phyloP scores from a whole-genome alignment of 2,113 vertebrate genomes.

The Epinephelus cyanopodus region DNA sequence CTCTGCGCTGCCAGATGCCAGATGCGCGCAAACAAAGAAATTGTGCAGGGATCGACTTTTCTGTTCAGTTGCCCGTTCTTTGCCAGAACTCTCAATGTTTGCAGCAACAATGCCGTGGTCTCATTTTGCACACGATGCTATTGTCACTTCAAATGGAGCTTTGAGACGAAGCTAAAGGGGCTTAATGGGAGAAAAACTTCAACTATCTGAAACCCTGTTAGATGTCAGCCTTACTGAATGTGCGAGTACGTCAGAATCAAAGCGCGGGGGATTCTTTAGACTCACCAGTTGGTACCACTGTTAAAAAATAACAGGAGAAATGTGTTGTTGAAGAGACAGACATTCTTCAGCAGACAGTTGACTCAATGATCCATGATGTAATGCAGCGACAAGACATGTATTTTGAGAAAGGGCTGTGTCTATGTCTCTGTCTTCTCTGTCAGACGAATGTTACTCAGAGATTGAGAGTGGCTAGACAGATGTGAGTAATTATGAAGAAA shows the following conservation, averaged over 20 bases:
- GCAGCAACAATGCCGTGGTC: not conserved
- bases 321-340: constrained; percentile 36
- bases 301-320: constrained; percentile 23
- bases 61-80: not conserved
- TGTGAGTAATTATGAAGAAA: constrained; percentile 66
- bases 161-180: constrained; percentile 19
- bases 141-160: constrained; percentile 9
- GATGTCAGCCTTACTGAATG: constrained; percentile 31
- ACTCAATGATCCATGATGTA: constrained; percentile 54
- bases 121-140: constrained; percentile 12
- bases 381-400: constrained; percentile 39
- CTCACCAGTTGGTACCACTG: not conserved
- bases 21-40: not conserved
- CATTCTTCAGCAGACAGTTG: constrained; percentile 37
- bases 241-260: constrained; percentile 37
- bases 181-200: constrained; percentile 24
- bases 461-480: constrained; percentile 48
- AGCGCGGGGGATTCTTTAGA: not conserved
- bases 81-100: not conserved
- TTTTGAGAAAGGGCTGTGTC: constrained; percentile 41
- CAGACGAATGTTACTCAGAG: constrained; percentile 42
- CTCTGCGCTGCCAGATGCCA: no score
- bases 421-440: constrained; percentile 40
- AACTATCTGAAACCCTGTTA: constrained; percentile 9
- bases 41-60: not conserved